Evolutionary conservation across 2,113 vertebrate genomes (phyloP).

Genomic region (Mobula birostris): DNA sequence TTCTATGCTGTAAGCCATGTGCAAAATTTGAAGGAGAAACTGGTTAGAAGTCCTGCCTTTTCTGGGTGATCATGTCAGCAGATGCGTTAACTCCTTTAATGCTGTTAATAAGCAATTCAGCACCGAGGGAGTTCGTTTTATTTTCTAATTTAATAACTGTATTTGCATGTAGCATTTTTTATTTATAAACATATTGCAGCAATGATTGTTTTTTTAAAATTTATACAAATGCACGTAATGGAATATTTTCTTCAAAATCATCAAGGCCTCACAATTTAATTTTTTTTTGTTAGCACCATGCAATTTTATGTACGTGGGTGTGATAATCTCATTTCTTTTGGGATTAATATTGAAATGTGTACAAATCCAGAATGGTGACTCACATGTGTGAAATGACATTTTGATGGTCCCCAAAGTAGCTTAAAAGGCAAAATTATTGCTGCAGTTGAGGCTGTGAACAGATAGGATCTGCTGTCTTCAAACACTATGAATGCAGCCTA

Average conservation of each 20-base stretch:
- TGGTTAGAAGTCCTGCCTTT: not conserved
- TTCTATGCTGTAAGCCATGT: not conserved
- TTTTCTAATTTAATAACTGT: not conserved
- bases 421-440: conserved; percentile 20
- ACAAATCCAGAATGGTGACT: not conserved
- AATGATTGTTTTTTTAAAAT: not conserved
- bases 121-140: not conserved
- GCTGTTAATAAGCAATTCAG: not conserved
- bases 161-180: not conserved
- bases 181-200: not conserved
- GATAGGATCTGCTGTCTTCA: not conserved
- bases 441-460: not conserved
- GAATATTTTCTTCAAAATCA: not conserved
- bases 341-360: conserved; percentile 24
- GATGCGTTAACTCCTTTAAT: not conserved
- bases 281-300: not conserved
- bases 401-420: conserved; percentile 6
- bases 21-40: conserved; percentile 17
- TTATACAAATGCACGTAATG: not conserved
- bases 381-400: not conserved
- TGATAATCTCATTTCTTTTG: not conserved
- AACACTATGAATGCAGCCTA: not conserved
- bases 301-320: not conserved
- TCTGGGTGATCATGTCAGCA: not conserved
- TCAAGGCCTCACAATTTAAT: not conserved